Evolutionary conservation across 2,797 vertebrate species (phyloP), one percentile per base, ranked within the genome.

Genomic region (Acanthiza pusilla): DNA sequence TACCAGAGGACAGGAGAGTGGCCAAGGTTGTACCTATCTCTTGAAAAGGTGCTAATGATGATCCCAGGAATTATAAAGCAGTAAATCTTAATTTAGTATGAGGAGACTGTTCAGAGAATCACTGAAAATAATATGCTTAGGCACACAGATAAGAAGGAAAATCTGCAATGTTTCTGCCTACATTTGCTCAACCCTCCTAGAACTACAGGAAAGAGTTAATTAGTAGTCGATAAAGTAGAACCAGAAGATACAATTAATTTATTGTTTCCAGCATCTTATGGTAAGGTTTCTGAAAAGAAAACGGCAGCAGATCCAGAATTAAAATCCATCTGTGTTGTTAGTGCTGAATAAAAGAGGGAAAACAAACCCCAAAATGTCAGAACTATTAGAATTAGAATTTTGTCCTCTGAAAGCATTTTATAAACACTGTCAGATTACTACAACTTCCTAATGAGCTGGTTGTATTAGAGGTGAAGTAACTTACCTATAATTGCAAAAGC

Each of bases 31-130:
- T 93, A 96, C 91, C 88, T 87, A 84, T 95, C 91, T 92, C 86
- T 96, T 94, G 58, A 92, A 96, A 89, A 94, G 57, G 89, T 96
- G 77, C 91, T 96, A 94, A 94, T 92, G 75, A 82, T 95, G 85
- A 95, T 94, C 88, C 67, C 93, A 94, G 87, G 93, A 96, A 95
- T 96, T 96, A 86, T 73, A 65, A 85, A 91, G 34, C 47, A 61
- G 30, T 93, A 84, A 85, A 71, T 91, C 60, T 87, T 88, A 62
- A 26, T 92, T 90, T 60, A 79, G 86, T 80, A 55, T 2, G 50
- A 76, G 62, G 90, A 81, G 70, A 79, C 67, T 89, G 19, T 93
- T 85, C 30, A 29, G 87, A 77, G 65, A 95, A 96, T 92, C 66
- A 47, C 55, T 83, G 48, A 89, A 89, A 93, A 88, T 50, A 80